Evolutionary conservation across 2,888 invertebrate species (phyloP).

Genomic region (Lithophane semibrunnea): DNA sequence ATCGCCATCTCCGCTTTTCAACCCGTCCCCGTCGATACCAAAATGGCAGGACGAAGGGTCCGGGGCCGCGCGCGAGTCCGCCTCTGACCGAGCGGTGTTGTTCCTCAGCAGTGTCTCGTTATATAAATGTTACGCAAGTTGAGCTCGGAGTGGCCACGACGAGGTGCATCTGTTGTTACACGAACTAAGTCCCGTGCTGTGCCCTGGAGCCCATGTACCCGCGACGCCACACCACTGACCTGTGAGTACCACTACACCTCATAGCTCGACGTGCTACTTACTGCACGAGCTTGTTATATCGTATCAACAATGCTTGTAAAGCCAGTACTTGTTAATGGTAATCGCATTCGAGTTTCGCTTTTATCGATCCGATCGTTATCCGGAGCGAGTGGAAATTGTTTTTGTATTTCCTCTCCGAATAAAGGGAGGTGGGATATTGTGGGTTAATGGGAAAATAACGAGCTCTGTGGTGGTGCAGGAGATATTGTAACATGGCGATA

Average conservation of each 20-base stretch:
- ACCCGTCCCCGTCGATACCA: constrained; percentile 76
- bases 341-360: constrained; percentile 68
- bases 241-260: constrained; percentile 78
- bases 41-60: constrained; percentile 84
- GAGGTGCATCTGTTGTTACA: constrained; percentile 79
- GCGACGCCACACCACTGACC: constrained; percentile 72
- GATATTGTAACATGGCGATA: constrained; percentile 29
- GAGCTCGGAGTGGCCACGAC: constrained; percentile 80
- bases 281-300: constrained; percentile 23
- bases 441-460: constrained; percentile 71
- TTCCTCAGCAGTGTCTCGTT: constrained; percentile 82
- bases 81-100: constrained; percentile 77
- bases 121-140: constrained; percentile 89
- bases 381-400: constrained; percentile 76
- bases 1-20: constrained; percentile 59
- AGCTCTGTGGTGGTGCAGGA: constrained; percentile 46
- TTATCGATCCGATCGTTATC: constrained; percentile 84
- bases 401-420: constrained; percentile 69
- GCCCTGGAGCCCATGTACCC: constrained; percentile 83
- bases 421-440: constrained; percentile 57
- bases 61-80: constrained; percentile 77
- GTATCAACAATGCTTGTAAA: constrained; percentile 58
- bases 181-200: constrained; percentile 79
- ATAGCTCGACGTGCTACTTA: constrained; percentile 3
- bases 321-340: constrained; percentile 59